These are phyloP conservation scores for Canis aureus DNA, from an alignment of 2,113 vertebrate genomes.

Conservation along the genomic window DNA sequence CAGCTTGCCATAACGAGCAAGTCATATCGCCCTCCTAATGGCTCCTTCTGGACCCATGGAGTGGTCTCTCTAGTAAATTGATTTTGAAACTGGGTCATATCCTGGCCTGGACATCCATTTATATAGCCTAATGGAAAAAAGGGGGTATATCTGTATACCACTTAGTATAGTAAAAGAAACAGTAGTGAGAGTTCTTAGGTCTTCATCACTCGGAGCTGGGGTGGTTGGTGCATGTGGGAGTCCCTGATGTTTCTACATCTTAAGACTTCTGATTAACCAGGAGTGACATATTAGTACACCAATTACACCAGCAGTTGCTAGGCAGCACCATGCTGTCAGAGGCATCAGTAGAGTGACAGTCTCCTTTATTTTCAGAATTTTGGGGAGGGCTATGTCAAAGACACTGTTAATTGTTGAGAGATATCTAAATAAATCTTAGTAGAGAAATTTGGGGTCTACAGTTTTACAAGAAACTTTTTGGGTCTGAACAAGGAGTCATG, in stretches of 20 bases:
- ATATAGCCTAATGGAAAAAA: constrained; percentile 42
- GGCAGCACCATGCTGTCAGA: constrained; percentile 42
- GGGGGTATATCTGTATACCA: neutral
- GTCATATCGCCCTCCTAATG: neutral
- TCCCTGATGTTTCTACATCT: constrained; percentile 24
- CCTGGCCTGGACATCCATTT: constrained; percentile 53
- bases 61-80: constrained; percentile 64
- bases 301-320: constrained; percentile 27
- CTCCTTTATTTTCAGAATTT: constrained; percentile 62
- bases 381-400: constrained; percentile 21
- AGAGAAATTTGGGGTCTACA: neutral
- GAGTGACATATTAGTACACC: neutral
- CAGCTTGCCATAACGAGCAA: neutral
- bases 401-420: neutral
- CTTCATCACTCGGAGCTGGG: neutral
- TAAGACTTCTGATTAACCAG: constrained; percentile 58
- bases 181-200: neutral
- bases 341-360: constrained; percentile 39
- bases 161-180: neutral
- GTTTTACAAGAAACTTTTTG: neutral
- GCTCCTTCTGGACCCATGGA: constrained; percentile 3
- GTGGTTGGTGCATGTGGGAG: constrained; percentile 52
- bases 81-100: constrained; percentile 67
- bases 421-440: neutral
- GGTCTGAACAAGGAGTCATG: neutral